phyloP scores from a whole-genome alignment of 1,140 invertebrate genomes.

The Carposina sasakii region DNA sequence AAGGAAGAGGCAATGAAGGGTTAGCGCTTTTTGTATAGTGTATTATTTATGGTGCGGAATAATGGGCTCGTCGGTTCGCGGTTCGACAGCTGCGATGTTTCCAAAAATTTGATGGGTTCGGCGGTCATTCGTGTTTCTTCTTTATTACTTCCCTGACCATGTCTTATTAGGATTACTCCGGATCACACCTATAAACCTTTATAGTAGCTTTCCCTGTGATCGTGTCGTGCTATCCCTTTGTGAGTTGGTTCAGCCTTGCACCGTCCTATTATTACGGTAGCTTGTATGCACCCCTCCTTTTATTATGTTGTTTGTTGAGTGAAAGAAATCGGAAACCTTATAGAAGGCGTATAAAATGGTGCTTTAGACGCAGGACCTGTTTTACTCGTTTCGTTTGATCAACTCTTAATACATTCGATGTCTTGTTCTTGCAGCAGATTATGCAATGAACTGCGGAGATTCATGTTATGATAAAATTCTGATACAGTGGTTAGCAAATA shows the following conservation, averaged over 20 bases:
- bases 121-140: not conserved
- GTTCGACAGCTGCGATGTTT: constrained; percentile 46
- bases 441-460: constrained; percentile 24
- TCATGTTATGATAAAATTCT: constrained; percentile 25
- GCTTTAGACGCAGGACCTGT: constrained; percentile 46
- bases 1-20: constrained; percentile 70
- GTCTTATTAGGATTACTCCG: too few relatives aligned
- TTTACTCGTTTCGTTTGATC: constrained; percentile 47
- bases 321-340: constrained; percentile 56
- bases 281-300: constrained; percentile 44
- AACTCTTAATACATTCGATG: constrained; percentile 14
- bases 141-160: not conserved
- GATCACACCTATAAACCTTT: too few relatives aligned
- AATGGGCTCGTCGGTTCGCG: constrained; percentile 44
- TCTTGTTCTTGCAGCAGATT: constrained; percentile 23
- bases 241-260: constrained; percentile 30
- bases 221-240: constrained; percentile 27
- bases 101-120: constrained; percentile 29
- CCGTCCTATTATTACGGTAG: constrained; percentile 44
- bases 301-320: constrained; percentile 49
- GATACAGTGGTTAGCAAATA: too few relatives aligned
- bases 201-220: constrained; percentile 14
- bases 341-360: constrained; percentile 41
- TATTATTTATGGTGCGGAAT: constrained; percentile 66
- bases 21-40: constrained; percentile 62